These are phyloP conservation scores for Psophia crepitans DNA, from an alignment of 2,113 vertebrate species.

Conservation along the genomic window DNA sequence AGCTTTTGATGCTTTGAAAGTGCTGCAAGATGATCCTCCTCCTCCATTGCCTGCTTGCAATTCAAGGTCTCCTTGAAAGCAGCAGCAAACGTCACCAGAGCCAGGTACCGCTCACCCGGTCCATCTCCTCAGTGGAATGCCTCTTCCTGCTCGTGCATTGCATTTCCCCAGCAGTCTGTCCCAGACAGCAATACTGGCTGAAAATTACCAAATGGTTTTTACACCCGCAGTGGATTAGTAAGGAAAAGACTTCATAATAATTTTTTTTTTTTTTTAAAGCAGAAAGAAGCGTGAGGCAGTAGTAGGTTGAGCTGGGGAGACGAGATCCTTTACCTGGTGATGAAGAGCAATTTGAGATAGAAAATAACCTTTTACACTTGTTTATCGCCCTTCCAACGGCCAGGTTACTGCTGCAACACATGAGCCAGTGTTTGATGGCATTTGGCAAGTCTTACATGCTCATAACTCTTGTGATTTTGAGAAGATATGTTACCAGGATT, in stretches of 20 bases:
- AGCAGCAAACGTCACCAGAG: neutral
- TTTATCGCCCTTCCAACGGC: neutral
- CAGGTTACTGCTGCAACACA: neutral
- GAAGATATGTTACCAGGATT: neutral
- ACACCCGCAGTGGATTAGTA: neutral
- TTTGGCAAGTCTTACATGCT: neutral
- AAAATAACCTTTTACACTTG: neutral
- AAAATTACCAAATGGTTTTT: neutral
- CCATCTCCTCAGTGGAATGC: neutral
- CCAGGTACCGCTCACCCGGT: neutral
- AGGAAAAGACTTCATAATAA: neutral
- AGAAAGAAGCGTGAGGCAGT: neutral
- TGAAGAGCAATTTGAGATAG: neutral
- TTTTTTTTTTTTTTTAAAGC: neutral
- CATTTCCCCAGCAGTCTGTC: neutral
- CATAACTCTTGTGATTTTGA: neutral
- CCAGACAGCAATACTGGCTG: neutral
- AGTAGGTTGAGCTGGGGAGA: neutral
- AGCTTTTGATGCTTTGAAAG: constrained; percentile 4
- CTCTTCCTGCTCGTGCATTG: neutral
- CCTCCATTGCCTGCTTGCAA: neutral
- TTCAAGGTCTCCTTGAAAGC: constrained; percentile 18
- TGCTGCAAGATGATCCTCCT: neutral
- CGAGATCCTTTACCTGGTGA: neutral
- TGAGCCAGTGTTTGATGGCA: neutral